Base-by-base conservation (phyloP, 2,888 invertebrate genomes). In the Drosophila mulleri region DNA sequence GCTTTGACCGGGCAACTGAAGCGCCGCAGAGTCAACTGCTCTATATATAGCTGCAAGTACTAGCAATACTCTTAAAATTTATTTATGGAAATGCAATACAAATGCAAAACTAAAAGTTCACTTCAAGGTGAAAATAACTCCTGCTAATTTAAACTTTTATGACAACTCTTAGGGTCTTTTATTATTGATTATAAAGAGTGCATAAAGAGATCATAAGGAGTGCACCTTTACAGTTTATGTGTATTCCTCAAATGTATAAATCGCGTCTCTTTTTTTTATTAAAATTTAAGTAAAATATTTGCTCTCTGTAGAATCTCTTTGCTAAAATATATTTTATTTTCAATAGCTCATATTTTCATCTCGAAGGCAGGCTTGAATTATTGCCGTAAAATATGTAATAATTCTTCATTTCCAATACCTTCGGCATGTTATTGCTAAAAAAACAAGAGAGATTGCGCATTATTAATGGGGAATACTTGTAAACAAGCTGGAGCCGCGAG, bases 381-480 rank as follows among this genome's bases (percentile, higher is more conserved):
- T 74, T 60, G 42, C 68, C 39, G 18, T 67, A 41, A 75, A 67
- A 71, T 64, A 50, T 35, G 75, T 64, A 79, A 90, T 90, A 88
- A 84, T 84, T 90, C 83, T 89, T 82, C 63, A 86, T 86, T 79
- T 78, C 68, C 64, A 70, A 72, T 77, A 75, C 42, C 69, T 70
- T 68, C 69, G 67, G 70, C 70, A 78, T 53, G 47, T 66, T 54
- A 45, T 59, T 59, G 63, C 65, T 2, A 23, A 23, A 23, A 68
- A 67, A 68, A 32, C 63, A 56, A 29, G 14, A 56, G 52, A 67
- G 69, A 71, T 12, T 50, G 37, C 67, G 58, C 20, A 18, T 57
- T 65, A 68, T 82, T 89, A 90, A 90, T 90, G 85, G 89, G 75
- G 72, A 84, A 88, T 83, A 67, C 90, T 88, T 90, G 90, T 89